A percentile compares a stretch with the other conserved stretches of the same genome.
Evolutionary conservation across 2,888 invertebrate species (phyloP).

Genomic region (Lagria hirta): DNA sequence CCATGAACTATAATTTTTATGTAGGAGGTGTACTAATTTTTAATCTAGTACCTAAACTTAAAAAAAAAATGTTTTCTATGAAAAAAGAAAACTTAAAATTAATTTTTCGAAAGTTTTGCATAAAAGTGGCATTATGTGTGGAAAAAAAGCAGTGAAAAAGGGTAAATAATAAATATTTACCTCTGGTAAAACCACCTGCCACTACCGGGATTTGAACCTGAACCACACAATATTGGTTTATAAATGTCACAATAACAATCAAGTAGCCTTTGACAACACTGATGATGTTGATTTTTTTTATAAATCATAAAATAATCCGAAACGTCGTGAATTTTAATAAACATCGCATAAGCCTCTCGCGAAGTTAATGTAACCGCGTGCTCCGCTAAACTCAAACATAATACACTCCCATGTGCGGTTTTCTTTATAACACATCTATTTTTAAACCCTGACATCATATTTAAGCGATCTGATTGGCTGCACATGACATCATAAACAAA

Average conservation of each 20-base stretch:
- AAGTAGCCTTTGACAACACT: too few relatives aligned
- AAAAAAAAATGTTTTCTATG: too few relatives aligned
- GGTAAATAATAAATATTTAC: constrained; percentile 48
- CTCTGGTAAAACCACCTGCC: constrained; percentile 52
- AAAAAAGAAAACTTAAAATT: too few relatives aligned
- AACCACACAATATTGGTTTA: constrained; percentile 40
- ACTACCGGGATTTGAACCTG: constrained; percentile 45
- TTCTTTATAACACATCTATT: constrained; percentile 49
- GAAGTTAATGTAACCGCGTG: constrained; percentile 43
- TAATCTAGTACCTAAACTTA: too few relatives aligned
- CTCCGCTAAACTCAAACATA: constrained; percentile 51
- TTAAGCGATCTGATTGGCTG: constrained; percentile 37
- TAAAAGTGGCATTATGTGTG: constrained; percentile 23
- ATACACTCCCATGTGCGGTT: constrained; percentile 47
- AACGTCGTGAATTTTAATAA: constrained; percentile 47
- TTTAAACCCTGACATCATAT: constrained; percentile 51
- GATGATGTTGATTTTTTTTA: too few relatives aligned
- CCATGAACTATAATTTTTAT: constrained; percentile 23
- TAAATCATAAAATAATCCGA: too few relatives aligned
- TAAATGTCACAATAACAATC: constrained; percentile 42
- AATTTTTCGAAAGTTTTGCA: too few relatives aligned
- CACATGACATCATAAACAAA: constrained; percentile 45
- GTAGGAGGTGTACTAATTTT: constrained; percentile 18
- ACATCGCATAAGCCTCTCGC: constrained; percentile 49
- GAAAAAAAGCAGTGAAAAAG: constrained; percentile 23